A percentile compares a stretch with the other conserved stretches of the same genome.
phyloP scores from a whole-genome alignment of 2,113 vertebrate genomes.

The Holacanthus passer region DNA sequence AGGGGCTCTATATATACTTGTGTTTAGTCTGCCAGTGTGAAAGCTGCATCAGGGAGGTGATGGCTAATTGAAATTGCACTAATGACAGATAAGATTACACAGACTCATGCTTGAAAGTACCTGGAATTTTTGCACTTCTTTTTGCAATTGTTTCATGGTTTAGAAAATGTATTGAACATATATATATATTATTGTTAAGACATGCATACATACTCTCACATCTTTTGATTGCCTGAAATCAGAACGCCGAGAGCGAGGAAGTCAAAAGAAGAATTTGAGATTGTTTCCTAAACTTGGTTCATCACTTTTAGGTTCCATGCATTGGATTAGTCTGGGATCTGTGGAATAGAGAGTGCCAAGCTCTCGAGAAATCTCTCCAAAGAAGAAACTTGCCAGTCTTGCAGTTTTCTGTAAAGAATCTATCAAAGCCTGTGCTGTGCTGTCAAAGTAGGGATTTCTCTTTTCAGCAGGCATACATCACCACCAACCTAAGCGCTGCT shows the following conservation, averaged over 20 bases:
- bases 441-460: slow-evolving; percentile 62
- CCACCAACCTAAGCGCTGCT: slow-evolving; percentile 23
- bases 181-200: not conserved
- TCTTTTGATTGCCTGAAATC: not conserved
- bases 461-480: slow-evolving; percentile 17
- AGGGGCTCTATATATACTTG: not conserved
- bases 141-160: not conserved
- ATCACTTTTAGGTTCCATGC: slow-evolving; percentile 30
- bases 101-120: not conserved
- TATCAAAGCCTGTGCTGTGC: slow-evolving; percentile 59
- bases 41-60: not conserved
- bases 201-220: not conserved
- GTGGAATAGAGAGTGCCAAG: slow-evolving; percentile 40
- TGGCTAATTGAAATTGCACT: not conserved
- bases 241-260: not conserved
- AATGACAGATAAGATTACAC: not conserved
- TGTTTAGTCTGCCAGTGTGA: not conserved
- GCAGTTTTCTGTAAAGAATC: slow-evolving; percentile 52
- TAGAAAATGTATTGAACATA: not conserved
- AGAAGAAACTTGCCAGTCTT: slow-evolving; percentile 46
- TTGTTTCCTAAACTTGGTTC: slow-evolving; percentile 29
- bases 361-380: slow-evolving; percentile 49
- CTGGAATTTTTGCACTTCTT: not conserved
- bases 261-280: not conserved
- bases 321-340: slow-evolving; percentile 59